phyloP scores from a whole-genome alignment of 2,888 invertebrate species.

The Biston stratarius region DNA sequence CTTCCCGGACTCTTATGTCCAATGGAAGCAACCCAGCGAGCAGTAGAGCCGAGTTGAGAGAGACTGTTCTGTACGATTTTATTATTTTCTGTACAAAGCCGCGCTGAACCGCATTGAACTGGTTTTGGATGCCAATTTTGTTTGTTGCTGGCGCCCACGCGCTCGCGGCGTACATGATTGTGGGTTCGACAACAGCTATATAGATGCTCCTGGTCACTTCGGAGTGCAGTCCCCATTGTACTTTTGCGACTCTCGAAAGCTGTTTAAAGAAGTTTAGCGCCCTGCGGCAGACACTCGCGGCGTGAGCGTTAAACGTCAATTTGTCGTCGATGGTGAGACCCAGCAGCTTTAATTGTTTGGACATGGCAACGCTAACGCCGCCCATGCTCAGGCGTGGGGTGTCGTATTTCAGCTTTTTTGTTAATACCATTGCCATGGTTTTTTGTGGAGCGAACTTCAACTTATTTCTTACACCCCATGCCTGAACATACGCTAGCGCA shows the following conservation, averaged over 20 bases:
- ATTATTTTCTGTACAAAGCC: not conserved
- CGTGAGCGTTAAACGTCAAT: not conserved
- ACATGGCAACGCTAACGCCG: not conserved
- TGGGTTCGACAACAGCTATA: not conserved
- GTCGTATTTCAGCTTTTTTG: not conserved
- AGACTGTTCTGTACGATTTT: not conserved
- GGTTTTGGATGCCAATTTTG: not conserved
- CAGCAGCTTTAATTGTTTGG: not conserved
- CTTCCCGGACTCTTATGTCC: not conserved
- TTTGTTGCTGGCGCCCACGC: not conserved
- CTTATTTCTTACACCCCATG: not conserved
- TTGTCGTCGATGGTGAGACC: not conserved
- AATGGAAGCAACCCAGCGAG: not conserved
- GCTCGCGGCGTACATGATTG: not conserved
- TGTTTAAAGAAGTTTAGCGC: not conserved
- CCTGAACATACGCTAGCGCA: not conserved
- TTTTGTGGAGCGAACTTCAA: not conserved
- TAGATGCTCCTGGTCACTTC: not conserved
- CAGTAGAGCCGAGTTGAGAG: constrained; percentile 2
- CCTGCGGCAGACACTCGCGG: not conserved
- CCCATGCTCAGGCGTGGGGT: not conserved
- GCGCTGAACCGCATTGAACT: not conserved
- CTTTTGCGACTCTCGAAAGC: not conserved
- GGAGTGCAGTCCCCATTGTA: not conserved
- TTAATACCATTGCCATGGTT: not conserved